Evolutionary conservation across 2,113 vertebrate species (phyloP), one percentile per base, ranked within the genome.

Genomic region (Spermophilus dauricus): DNA sequence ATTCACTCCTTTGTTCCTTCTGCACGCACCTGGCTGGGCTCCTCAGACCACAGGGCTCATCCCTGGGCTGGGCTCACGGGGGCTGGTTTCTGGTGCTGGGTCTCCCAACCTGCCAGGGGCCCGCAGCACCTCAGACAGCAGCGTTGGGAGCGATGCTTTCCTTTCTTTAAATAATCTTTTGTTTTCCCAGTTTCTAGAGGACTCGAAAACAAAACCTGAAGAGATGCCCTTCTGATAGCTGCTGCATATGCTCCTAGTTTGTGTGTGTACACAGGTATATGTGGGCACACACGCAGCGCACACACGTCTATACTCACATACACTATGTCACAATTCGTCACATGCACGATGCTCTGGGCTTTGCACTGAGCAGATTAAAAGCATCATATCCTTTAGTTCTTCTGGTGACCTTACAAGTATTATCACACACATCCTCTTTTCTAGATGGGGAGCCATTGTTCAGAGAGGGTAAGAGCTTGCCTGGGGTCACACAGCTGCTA

Each of bases 111-210:
- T 26, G 51, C 28, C n/a, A 1, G 34, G 16, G 32, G 32, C n/a
- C 72, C 18, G n/a, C 39, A 56, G 4, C 0, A 4, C 7, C 18
- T 5, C 22, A 32, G 58, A 48, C 7, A 6, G 91, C 4, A 34
- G 10, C 10, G 2, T 2, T 17, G 8, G 5, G 26, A 22, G 5
- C 22, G 7, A 82, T 8, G 8, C 51, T 51, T 77, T 28, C 65
- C 56, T 83, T 67, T 94, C 78, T 58, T 78, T 30, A 30, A 61
- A 78, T 45, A 78, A 69, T 4, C 37, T 20, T 85, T 53, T 53
- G 73, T 58, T 83, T 91, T 22, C 37, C 30, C 76, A 20, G 80
- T 80, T 91, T 85, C 65, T 73, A 81, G 80, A 84, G 65, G 75
- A 78, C 78, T 28, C 83, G 30, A 70, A 72, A 72, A 51, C 8